Percentiles rank a stretch among this genome's conserved stretches.
Conservation (phyloP, 2,888 invertebrate genomes). For the Tanytarsus gracilentus region DNA sequence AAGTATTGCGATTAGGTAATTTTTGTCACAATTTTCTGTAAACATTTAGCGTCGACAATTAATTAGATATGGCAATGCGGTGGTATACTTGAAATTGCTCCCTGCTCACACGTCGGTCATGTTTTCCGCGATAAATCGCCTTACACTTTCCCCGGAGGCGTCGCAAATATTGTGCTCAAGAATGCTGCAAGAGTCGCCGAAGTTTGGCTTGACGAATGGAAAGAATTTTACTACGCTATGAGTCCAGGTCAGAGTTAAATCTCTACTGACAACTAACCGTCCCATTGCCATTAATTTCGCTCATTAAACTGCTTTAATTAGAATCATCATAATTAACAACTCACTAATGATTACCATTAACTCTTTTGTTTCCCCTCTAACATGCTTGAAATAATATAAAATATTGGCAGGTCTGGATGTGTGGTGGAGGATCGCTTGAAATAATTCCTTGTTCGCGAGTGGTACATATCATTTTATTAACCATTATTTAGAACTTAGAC, state of each 20-base stretch:
- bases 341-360: neutral
- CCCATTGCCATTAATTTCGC: neutral
- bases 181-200: conserved; percentile 98
- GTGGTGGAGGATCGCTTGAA: conserved; percentile 88
- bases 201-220: conserved; percentile 99
- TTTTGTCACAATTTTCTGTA: neutral
- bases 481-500: neutral
- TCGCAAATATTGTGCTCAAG: conserved; percentile 91
- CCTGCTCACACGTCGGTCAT: conserved; percentile 94
- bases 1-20: conserved; percentile 33
- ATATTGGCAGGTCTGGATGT: conserved; percentile 86
- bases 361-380: neutral
- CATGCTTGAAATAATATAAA: neutral
- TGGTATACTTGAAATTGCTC: conserved; percentile 87
- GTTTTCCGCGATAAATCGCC: conserved; percentile 97
- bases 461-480: conserved; percentile 25
- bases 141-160: conserved; percentile 98
- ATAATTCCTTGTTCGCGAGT: conserved; percentile 92
- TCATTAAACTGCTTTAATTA: neutral
- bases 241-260: conserved; percentile 69
- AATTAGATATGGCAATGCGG: conserved; percentile 93
- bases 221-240: conserved; percentile 98
- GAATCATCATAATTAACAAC: neutral
- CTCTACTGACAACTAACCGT: neutral
- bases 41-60: conserved; percentile 1